Conservation (phyloP, 2,888 invertebrate species). For the Acronicta alni region DNA sequence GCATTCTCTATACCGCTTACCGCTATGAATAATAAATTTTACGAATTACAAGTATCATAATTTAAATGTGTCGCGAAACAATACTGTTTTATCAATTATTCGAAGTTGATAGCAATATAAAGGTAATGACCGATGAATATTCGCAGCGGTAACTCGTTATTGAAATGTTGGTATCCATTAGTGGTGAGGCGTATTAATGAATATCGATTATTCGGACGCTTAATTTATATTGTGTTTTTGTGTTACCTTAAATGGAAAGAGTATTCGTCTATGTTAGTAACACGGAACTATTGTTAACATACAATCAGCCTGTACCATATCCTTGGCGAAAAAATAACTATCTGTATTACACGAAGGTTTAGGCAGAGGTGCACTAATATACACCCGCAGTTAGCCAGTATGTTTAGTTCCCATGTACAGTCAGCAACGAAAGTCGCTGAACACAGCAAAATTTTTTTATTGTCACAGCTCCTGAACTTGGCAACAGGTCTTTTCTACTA, state of each 20-base stretch:
- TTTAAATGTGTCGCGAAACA: constrained; percentile 22
- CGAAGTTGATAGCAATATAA: constrained; percentile 26
- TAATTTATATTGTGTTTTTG: constrained; percentile 24
- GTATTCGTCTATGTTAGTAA: not conserved
- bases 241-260: not conserved
- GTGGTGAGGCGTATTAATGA: constrained; percentile 39
- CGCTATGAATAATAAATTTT: not conserved
- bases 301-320: too few relatives aligned
- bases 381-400: too few relatives aligned
- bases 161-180: constrained; percentile 55
- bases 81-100: constrained; percentile 31
- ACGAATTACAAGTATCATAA: not conserved
- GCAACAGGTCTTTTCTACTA: too few relatives aligned
- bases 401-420: too few relatives aligned
- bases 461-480: too few relatives aligned
- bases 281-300: too few relatives aligned
- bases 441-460: too few relatives aligned
- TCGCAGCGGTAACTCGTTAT: constrained; percentile 47
- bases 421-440: too few relatives aligned
- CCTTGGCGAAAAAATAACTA: too few relatives aligned
- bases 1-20: too few relatives aligned
- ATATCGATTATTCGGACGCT: constrained; percentile 38
- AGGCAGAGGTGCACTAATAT: too few relatives aligned
- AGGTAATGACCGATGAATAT: constrained; percentile 50
- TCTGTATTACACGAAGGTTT: too few relatives aligned